Conservation (phyloP, 1,140 invertebrate species). For the Ceratoteleas bidentatus region DNA sequence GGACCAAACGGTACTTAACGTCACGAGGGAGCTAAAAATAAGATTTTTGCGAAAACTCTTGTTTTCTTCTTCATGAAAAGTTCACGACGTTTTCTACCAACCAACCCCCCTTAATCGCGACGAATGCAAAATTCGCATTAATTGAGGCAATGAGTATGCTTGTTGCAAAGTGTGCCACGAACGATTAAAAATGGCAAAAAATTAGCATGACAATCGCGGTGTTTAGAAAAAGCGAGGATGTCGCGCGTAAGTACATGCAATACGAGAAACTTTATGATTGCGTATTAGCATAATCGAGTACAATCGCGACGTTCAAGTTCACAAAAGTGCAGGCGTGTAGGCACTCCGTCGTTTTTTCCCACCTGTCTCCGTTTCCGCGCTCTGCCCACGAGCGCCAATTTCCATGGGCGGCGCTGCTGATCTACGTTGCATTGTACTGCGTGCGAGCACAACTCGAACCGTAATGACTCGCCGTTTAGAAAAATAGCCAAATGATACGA, state of each 20-base stretch:
- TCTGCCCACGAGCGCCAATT: slow-evolving; percentile 49
- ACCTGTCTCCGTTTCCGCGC: slow-evolving; percentile 31
- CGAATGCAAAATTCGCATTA: not conserved
- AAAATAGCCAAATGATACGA: slow-evolving; percentile 44
- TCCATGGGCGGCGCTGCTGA: slow-evolving; percentile 55
- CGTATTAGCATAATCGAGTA: slow-evolving; percentile 18
- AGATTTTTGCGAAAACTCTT: too few relatives aligned
- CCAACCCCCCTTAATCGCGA: not conserved
- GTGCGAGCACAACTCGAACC: slow-evolving; percentile 39
- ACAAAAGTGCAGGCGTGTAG: slow-evolving; percentile 45
- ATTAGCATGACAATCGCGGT: not conserved
- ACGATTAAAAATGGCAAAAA: not conserved
- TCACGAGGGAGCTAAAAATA: too few relatives aligned
- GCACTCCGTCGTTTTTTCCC: slow-evolving; percentile 29
- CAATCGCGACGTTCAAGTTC: slow-evolving; percentile 41
- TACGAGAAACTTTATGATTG: slow-evolving; percentile 7
- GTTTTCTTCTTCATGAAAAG: too few relatives aligned
- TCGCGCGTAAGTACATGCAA: not conserved
- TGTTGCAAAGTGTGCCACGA: not conserved
- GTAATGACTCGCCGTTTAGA: slow-evolving; percentile 47
- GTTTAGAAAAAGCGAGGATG: not conserved
- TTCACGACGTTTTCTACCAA: too few relatives aligned
- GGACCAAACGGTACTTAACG: too few relatives aligned
- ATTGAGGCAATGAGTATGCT: not conserved
- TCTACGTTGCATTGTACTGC: slow-evolving; percentile 46